Percentiles rank a stretch among this genome's conserved stretches.
Conservation (phyloP, 35 echinoderm and acorn worm species). For the Ophiothrix spiculata region DNA sequence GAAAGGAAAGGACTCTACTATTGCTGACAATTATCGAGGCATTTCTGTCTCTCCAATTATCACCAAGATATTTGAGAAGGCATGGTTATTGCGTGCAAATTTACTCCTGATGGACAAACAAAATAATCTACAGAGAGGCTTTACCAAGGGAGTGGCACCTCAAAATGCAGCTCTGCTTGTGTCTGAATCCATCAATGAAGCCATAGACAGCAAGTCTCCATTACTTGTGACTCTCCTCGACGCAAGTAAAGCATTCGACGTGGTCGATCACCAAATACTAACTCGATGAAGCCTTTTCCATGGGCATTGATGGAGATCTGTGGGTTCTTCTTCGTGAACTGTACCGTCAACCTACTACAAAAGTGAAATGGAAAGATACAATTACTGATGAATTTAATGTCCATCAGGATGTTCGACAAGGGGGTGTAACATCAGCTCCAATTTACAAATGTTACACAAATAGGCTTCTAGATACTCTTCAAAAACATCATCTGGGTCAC, state of each 20-base stretch:
- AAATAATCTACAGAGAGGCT: neutral
- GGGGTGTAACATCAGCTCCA: neutral
- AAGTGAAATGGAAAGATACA: neutral
- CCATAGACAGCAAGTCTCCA: neutral
- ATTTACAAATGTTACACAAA: conserved; percentile 3
- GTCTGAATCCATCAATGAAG: neutral
- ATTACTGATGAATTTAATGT: neutral
- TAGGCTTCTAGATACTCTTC: neutral
- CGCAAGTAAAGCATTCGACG: neutral
- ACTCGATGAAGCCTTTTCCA: neutral
- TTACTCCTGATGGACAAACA: no score
- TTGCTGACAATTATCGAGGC: neutral
- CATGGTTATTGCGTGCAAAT: no score
- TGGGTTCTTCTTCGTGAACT: neutral
- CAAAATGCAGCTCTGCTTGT: neutral
- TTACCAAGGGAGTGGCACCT: neutral
- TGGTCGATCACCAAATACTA: neutral
- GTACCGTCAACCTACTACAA: no score
- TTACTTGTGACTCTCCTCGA: neutral
- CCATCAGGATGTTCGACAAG: neutral
- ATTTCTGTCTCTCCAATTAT: neutral
- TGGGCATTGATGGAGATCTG: neutral
- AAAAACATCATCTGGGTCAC: neutral
- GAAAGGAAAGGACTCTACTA: neutral
- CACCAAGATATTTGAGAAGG: neutral